Evolutionary conservation across 2,113 vertebrate genomes (phyloP).

Genomic region (Oenanthe oenanthe): DNA sequence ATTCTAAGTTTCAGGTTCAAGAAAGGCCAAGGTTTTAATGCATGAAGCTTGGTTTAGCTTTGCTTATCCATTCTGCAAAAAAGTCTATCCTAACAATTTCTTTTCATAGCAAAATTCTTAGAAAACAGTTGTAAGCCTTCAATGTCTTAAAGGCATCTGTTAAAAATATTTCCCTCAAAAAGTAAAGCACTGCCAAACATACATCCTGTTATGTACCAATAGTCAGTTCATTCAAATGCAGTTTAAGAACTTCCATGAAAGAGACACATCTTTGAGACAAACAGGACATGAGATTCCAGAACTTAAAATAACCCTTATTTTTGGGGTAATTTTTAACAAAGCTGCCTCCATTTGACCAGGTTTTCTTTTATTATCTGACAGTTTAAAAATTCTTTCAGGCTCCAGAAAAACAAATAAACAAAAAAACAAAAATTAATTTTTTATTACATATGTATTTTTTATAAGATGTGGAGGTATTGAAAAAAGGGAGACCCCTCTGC

Average conservation of each 20-base stretch:
- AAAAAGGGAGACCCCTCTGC: neutral
- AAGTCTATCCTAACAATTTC: neutral
- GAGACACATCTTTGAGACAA: neutral
- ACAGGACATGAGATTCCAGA: neutral
- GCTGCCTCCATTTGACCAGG: neutral
- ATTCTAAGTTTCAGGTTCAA: conserved; percentile 9
- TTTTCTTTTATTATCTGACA: neutral
- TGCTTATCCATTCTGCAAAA: neutral
- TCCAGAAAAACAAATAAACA: neutral
- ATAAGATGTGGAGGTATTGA: neutral
- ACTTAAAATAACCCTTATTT: neutral
- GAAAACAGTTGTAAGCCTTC: neutral
- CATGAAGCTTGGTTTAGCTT: neutral
- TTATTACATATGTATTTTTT: neutral
- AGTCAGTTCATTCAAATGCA: neutral
- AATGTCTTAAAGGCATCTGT: neutral
- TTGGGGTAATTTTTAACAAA: neutral
- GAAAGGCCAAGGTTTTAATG: neutral
- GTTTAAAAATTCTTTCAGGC: neutral
- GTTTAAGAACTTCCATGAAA: neutral
- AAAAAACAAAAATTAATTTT: neutral
- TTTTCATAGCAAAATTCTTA: neutral
- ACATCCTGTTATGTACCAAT: neutral
- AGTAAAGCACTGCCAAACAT: neutral
- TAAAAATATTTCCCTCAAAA: neutral